phyloP scores from a whole-genome alignment of 2,888 invertebrate species.

The Drosophila buzzatii region DNA sequence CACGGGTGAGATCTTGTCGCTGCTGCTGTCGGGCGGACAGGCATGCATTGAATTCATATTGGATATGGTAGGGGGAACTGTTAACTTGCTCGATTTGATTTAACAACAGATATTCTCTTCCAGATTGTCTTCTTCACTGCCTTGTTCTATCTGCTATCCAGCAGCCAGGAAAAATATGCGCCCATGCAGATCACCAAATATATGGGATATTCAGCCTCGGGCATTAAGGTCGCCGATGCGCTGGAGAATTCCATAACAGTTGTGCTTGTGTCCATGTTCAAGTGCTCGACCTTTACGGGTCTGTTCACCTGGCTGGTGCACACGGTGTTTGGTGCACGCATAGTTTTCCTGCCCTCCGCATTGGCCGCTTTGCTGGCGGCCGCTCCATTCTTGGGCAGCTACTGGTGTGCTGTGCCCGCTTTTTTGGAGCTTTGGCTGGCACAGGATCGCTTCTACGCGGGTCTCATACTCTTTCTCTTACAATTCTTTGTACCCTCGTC shows the following conservation, averaged over 20 bases:
- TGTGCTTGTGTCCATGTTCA: slow-evolving; percentile 97
- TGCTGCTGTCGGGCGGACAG: slow-evolving; percentile 95
- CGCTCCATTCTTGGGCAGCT: slow-evolving; percentile 97
- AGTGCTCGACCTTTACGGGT: slow-evolving; percentile 98
- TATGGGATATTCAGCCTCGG: slow-evolving; percentile 91
- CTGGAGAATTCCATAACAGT: slow-evolving; percentile 95
- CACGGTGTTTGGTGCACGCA: slow-evolving; percentile 96
- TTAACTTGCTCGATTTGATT: not conserved
- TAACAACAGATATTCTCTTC: not conserved
- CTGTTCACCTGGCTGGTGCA: slow-evolving; percentile 99
- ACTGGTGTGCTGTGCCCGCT: slow-evolving; percentile 97
- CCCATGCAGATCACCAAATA: slow-evolving; percentile 95
- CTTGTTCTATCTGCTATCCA: slow-evolving; percentile 96
- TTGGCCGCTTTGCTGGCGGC: slow-evolving; percentile 97
- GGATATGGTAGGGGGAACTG: slow-evolving; percentile 88
- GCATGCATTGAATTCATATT: slow-evolving; percentile 94
- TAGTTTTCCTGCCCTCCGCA: slow-evolving; percentile 96
- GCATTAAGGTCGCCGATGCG: slow-evolving; percentile 92
- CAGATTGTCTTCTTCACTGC: slow-evolving; percentile 98
- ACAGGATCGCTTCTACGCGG: slow-evolving; percentile 93
- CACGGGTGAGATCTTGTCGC: slow-evolving; percentile 93
- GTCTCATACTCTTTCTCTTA: slow-evolving; percentile 91
- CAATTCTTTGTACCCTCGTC: slow-evolving; percentile 95
- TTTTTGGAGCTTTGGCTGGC: slow-evolving; percentile 97
- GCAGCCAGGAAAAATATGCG: slow-evolving; percentile 94